phyloP scores from a whole-genome alignment of 2,113 vertebrate genomes.

The Amazona vittata region DNA sequence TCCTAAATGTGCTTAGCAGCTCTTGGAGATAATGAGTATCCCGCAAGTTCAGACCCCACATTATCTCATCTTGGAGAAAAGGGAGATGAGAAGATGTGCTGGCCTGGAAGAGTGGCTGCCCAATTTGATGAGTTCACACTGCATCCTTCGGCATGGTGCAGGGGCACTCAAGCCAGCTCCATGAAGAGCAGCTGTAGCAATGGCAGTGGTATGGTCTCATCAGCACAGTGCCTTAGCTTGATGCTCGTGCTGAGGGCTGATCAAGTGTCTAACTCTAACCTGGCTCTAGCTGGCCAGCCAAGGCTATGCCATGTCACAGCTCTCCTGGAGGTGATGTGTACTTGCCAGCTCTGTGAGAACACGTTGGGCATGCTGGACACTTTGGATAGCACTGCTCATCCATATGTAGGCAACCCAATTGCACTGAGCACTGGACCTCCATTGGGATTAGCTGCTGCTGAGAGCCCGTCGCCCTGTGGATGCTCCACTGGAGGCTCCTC shows the following conservation, averaged over 20 bases:
- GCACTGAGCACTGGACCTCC: background rate
- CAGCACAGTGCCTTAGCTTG: background rate
- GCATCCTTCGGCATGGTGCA: background rate
- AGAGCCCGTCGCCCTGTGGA: rapidly evolving
- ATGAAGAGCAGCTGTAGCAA: background rate
- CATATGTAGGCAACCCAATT: rapidly evolving
- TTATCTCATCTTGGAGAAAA: background rate
- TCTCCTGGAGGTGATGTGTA: rapidly evolving
- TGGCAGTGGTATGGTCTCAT: background rate
- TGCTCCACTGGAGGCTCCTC: rapidly evolving
- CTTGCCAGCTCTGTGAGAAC: background rate
- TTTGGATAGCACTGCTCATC: rapidly evolving
- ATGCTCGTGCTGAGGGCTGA: background rate
- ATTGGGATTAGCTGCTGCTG: rapidly evolving
- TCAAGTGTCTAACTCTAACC: rapidly evolving
- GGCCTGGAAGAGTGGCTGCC: background rate
- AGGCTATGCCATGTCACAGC: rapidly evolving
- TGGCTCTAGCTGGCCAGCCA: background rate
- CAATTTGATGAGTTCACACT: background rate
- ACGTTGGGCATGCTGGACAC: background rate
- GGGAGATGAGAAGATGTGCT: background rate
- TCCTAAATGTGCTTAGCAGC: background rate
- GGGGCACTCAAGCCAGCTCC: background rate
- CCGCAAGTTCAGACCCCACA: background rate
- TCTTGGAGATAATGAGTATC: background rate